A percentile compares a stretch with the other conserved stretches of the same genome.
Evolutionary conservation across 2,888 invertebrate genomes (phyloP).

Genomic region (Perizoma flavofasciatum): DNA sequence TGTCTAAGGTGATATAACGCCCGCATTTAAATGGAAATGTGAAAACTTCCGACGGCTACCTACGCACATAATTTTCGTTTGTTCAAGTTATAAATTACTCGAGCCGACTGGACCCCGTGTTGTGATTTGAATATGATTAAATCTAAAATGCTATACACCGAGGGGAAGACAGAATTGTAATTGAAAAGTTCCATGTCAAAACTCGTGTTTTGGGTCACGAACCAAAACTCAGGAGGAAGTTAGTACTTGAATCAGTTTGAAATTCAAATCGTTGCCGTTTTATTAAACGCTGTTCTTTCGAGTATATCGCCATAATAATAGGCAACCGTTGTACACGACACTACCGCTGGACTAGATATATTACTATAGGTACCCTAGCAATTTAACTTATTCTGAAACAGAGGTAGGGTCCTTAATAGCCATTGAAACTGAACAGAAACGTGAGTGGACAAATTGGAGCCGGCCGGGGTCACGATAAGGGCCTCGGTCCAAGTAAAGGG

Average conservation of each 20-base stretch:
- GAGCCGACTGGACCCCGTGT: constrained; percentile 51
- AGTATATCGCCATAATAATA: background rate
- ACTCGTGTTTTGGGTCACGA: constrained; percentile 33
- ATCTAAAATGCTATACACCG: constrained; percentile 58
- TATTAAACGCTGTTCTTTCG: background rate
- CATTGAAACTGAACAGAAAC: constrained; percentile 77
- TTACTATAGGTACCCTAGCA: constrained; percentile 19
- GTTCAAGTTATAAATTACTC: constrained; percentile 69
- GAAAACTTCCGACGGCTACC: constrained; percentile 70
- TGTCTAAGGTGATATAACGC: constrained; percentile 69
- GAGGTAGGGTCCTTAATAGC: constrained; percentile 77
- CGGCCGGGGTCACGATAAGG: constrained; percentile 78
- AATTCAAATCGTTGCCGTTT: constrained; percentile 22
- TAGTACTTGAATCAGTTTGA: constrained; percentile 23
- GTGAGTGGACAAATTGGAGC: constrained; percentile 80
- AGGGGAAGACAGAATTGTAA: constrained; percentile 41
- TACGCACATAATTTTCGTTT: constrained; percentile 71
- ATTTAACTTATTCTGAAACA: constrained; percentile 52
- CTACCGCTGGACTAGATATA: constrained; percentile 1
- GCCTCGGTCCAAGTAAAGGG: constrained; percentile 66
- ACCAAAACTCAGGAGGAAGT: constrained; percentile 19
- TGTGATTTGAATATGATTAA: constrained; percentile 65
- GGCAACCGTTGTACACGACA: no score
- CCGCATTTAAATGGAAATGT: constrained; percentile 78
- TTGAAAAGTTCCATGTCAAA: constrained; percentile 38